Conservation (phyloP, 53 echinoderm and acorn worm genomes). For the Zoroaster sp. region DNA sequence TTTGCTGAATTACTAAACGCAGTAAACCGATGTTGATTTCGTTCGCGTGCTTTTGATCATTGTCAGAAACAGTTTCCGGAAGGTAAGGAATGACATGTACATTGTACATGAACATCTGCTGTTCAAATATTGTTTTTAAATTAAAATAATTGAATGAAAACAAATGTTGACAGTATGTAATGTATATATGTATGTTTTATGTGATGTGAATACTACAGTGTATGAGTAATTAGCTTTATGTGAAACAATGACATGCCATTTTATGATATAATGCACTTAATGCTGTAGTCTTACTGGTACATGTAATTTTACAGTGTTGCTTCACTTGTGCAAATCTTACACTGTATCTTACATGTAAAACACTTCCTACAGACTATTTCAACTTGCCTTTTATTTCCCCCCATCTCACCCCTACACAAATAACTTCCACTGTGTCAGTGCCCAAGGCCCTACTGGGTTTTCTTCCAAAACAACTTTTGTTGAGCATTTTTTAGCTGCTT, state of each 20-base stretch:
- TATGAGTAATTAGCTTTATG: too few relatives aligned
- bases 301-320: too few relatives aligned
- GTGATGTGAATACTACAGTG: too few relatives aligned
- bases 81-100: neutral
- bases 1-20: neutral
- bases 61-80: neutral
- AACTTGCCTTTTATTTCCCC: neutral
- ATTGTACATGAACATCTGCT: neutral
- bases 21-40: neutral
- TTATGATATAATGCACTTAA: neutral
- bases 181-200: too few relatives aligned
- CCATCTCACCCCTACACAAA: conserved; percentile 6
- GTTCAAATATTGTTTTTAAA: too few relatives aligned
- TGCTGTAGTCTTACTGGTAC: neutral
- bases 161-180: too few relatives aligned
- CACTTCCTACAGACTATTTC: neutral
- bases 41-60: neutral
- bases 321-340: too few relatives aligned
- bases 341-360: neutral
- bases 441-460: neutral
- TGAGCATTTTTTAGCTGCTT: conserved; percentile 10
- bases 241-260: neutral
- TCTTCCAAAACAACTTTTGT: conserved; percentile 28
- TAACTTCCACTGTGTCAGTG: neutral
- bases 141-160: too few relatives aligned